Evolutionary conservation across 2,113 vertebrate genomes (phyloP).

Genomic region (Hippocampus mohnikei): DNA sequence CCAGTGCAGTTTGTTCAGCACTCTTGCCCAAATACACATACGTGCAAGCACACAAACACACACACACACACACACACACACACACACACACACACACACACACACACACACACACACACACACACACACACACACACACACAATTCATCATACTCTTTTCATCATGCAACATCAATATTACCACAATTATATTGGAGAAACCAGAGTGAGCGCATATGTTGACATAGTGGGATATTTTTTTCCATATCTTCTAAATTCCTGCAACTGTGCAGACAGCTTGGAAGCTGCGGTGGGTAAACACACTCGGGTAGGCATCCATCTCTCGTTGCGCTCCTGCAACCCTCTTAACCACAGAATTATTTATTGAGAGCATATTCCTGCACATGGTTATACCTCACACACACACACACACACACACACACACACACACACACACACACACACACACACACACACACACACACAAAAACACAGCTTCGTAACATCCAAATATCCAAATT

Average conservation of each 20-base stretch:
- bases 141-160: conserved; percentile 29
- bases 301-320: conserved; percentile 23
- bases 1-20: conserved; percentile 73
- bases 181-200: conserved; percentile 23
- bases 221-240: conserved; percentile 35
- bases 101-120: background rate
- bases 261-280: conserved; percentile 22
- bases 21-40: conserved; percentile 14
- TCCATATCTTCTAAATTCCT: conserved; percentile 19
- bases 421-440: conserved; percentile 48
- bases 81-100: conserved; percentile 5
- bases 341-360: conserved; percentile 48
- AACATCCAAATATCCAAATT: conserved; percentile 61
- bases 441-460: conserved; percentile 22
- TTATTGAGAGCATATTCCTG: conserved; percentile 41
- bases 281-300: conserved; percentile 31
- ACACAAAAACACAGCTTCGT: conserved; percentile 57
- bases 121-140: conserved; percentile 6
- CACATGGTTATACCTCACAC: conserved; percentile 13
- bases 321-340: conserved; percentile 33
- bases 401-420: background rate
- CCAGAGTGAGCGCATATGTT: conserved; percentile 21
- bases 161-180: conserved; percentile 27
- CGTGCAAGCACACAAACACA: conserved; percentile 5
- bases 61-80: conserved; percentile 10